These are phyloP conservation scores for Connochaetes taurinus DNA, from an alignment of 2,113 vertebrate species.

Conservation along the genomic window DNA sequence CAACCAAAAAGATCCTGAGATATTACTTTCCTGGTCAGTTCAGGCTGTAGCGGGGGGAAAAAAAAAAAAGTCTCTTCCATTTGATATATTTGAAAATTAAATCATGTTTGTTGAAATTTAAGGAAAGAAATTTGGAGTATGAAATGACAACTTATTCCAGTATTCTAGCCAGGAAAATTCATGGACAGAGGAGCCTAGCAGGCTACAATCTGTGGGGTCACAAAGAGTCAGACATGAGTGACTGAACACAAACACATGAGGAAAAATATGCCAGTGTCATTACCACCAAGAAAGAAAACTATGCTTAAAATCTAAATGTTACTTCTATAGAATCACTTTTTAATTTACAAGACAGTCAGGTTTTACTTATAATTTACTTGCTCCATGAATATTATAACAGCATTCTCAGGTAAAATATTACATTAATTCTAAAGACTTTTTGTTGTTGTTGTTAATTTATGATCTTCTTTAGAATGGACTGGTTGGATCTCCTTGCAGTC, in stretches of 20 bases:
- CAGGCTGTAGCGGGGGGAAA: accelerated
- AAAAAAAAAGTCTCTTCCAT: not conserved
- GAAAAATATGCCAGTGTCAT: not conserved
- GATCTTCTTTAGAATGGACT: not conserved
- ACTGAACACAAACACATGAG: not conserved
- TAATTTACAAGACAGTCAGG: slow-evolving; percentile 63
- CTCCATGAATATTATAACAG: slow-evolving; percentile 59
- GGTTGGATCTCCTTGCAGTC: too few relatives aligned
- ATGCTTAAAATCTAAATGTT: slow-evolving; percentile 47
- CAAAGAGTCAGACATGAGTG: not conserved
- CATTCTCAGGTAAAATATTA: slow-evolving; percentile 64
- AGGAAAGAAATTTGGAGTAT: not conserved
- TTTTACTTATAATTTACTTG: slow-evolving; percentile 67
- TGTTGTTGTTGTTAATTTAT: not conserved
- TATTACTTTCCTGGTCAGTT: not conserved
- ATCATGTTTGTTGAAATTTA: not conserved
- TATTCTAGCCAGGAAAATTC: not conserved
- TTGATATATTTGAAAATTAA: not conserved
- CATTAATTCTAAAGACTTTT: slow-evolving; percentile 52
- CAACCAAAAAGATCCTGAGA: not conserved
- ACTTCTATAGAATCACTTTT: slow-evolving; percentile 62
- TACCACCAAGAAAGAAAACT: not conserved
- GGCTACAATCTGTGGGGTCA: not conserved
- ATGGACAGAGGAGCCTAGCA: not conserved
- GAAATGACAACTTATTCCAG: not conserved